These are phyloP conservation scores for Augochlorella aurata DNA, from an alignment of 2,888 invertebrate genomes.

Conservation along the genomic window DNA sequence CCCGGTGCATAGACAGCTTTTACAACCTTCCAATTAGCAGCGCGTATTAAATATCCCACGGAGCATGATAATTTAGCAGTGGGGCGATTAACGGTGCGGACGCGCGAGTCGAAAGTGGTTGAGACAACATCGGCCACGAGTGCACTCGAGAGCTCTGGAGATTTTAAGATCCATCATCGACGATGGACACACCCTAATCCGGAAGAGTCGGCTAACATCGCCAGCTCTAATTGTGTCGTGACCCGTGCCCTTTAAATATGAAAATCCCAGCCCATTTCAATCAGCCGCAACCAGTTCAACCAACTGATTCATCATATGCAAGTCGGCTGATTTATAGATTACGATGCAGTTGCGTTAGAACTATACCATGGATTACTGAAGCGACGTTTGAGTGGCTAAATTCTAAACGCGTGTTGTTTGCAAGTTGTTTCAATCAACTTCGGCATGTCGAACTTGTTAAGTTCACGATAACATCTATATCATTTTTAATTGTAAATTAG, in stretches of 20 bases:
- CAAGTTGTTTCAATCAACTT: no score
- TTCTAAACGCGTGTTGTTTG: not conserved
- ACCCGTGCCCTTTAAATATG: not conserved
- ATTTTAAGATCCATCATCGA: slow-evolving; percentile 41
- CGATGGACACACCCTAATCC: slow-evolving; percentile 42
- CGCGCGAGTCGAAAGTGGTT: slow-evolving; percentile 40
- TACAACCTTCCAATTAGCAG: slow-evolving; percentile 39
- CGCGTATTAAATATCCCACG: slow-evolving; percentile 30
- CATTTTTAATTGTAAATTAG: no score
- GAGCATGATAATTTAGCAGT: slow-evolving; percentile 46
- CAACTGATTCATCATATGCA: not conserved
- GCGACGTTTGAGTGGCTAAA: not conserved
- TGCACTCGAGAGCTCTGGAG: slow-evolving; percentile 9
- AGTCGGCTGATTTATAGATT: not conserved
- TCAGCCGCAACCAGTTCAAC: not conserved
- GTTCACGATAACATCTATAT: no score
- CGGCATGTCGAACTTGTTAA: no score
- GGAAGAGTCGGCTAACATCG: slow-evolving; percentile 2
- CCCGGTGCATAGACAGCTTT: slow-evolving; percentile 2
- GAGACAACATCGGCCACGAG: slow-evolving; percentile 33
- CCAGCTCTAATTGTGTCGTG: not conserved
- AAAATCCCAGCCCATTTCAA: not conserved
- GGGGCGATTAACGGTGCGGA: slow-evolving; percentile 54
- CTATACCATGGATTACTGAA: not conserved
- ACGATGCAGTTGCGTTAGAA: not conserved